Evolutionary conservation across 1,140 invertebrate species (phyloP).

Genomic region (Aporrectodea caliginosa): DNA sequence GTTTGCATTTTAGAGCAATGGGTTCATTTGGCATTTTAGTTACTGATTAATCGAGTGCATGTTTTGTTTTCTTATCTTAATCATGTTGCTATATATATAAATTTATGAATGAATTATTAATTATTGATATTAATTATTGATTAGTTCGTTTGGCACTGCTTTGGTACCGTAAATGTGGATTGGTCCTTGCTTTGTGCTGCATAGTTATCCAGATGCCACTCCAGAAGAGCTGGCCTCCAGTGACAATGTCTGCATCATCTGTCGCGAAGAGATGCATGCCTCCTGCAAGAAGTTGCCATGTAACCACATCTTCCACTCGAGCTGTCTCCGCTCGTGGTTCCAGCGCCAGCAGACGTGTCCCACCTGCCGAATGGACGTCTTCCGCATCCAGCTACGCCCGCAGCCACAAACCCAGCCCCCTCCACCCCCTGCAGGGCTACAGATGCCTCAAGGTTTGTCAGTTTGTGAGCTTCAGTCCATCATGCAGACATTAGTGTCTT

Average conservation of each 20-base stretch:
- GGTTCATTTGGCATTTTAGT: too few relatives aligned
- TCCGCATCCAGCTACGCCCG: conserved; percentile 57
- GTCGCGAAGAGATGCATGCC: conserved; percentile 83
- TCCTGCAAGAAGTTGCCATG: conserved; percentile 89
- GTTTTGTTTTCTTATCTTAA: too few relatives aligned
- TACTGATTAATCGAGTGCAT: too few relatives aligned
- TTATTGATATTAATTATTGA: too few relatives aligned
- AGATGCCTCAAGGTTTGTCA: conserved; percentile 18
- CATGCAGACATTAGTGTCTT: too few relatives aligned
- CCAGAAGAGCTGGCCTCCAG: conserved; percentile 84
- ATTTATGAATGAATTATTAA: too few relatives aligned
- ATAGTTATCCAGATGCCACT: conserved; percentile 84
- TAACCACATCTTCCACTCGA: conserved; percentile 98
- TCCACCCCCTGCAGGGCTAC: conserved; percentile 36
- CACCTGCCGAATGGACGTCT: conserved; percentile 93
- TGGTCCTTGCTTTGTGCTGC: too few relatives aligned
- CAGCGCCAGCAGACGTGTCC: conserved; percentile 99
- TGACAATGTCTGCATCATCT: conserved; percentile 99
- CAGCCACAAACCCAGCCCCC: conserved; percentile 31
- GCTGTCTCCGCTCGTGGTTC: conserved; percentile 98
- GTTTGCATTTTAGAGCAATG: too few relatives aligned
- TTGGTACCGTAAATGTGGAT: too few relatives aligned
- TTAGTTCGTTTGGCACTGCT: too few relatives aligned
- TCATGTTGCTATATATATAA: too few relatives aligned
- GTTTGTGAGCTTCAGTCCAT: too few relatives aligned